A percentile compares a stretch with the other conserved stretches of the same genome.
phyloP scores from a whole-genome alignment of 2,888 invertebrate species.

The Synergus japonicus region DNA sequence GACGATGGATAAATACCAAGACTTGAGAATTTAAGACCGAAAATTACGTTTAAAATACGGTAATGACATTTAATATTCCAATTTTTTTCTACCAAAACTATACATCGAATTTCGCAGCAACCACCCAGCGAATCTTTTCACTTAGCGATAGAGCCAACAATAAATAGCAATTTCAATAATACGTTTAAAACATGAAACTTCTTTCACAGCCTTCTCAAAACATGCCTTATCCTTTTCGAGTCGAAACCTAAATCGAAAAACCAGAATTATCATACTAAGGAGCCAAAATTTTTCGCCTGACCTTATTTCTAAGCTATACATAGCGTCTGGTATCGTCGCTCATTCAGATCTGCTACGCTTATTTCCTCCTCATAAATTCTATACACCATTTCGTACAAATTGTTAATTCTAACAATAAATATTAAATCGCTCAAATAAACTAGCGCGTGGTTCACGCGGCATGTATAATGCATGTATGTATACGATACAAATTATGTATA shows the following conservation, averaged over 20 bases:
- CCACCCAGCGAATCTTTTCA: slow-evolving; percentile 12
- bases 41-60: slow-evolving; percentile 55
- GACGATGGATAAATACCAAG: neutral
- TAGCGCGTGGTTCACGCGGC: slow-evolving; percentile 56
- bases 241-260: slow-evolving; percentile 36
- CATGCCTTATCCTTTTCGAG: slow-evolving; percentile 48
- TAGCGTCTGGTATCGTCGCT: slow-evolving; percentile 8
- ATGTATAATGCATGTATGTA: slow-evolving; percentile 60
- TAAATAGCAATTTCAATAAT: slow-evolving; percentile 53
- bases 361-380: slow-evolving; percentile 30
- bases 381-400: slow-evolving; percentile 72
- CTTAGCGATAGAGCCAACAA: slow-evolving; percentile 51
- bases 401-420: slow-evolving; percentile 75
- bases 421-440: slow-evolving; percentile 68
- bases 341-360: slow-evolving; percentile 21
- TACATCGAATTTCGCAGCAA: slow-evolving; percentile 60
- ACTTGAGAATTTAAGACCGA: slow-evolving; percentile 7
- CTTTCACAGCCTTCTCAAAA: slow-evolving; percentile 73
- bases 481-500: slow-evolving; percentile 69
- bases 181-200: slow-evolving; percentile 62
- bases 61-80: slow-evolving; percentile 66
- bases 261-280: slow-evolving; percentile 25
- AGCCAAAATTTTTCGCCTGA: slow-evolving; percentile 35
- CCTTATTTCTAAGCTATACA: slow-evolving; percentile 12
- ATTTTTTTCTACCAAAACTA: slow-evolving; percentile 54